phyloP scores from a whole-genome alignment of 2,797 vertebrate species.

The Falco berigora region DNA sequence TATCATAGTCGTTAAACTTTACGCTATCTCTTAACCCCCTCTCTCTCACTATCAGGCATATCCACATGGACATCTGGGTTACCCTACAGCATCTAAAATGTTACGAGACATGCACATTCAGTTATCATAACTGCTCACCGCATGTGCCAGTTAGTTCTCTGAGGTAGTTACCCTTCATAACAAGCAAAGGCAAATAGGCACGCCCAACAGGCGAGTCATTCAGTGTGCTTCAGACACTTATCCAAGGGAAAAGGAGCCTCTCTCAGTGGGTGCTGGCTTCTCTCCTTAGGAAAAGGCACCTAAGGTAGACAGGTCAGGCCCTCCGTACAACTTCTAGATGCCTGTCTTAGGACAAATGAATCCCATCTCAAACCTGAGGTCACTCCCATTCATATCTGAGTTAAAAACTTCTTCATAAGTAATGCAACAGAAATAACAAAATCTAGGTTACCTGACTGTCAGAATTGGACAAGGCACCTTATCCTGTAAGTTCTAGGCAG shows the following conservation, averaged over 20 bases:
- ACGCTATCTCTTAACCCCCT: too few species aligned
- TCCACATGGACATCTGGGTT: neutral
- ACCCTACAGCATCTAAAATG: neutral
- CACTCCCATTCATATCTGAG: neutral
- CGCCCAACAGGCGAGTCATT: neutral
- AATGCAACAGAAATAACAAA: neutral
- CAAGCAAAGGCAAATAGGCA: neutral
- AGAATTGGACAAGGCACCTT: neutral
- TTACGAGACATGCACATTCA: fast-evolving
- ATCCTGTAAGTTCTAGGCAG: neutral
- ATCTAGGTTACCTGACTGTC: neutral
- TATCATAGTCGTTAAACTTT: too few species aligned
- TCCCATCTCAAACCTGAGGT: neutral
- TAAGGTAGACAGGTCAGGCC: neutral
- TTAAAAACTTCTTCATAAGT: neutral
- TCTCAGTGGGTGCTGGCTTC: fast-evolving
- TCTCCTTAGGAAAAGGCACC: neutral
- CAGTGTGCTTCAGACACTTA: neutral
- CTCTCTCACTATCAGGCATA: neutral
- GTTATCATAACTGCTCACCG: neutral
- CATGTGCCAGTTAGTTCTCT: neutral
- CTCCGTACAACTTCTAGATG: neutral
- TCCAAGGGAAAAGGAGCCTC: neutral
- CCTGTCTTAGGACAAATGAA: neutral
- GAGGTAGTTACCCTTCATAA: neutral